These are phyloP conservation scores for Microcebus murinus DNA, from an alignment of 2,113 vertebrate genomes.

Conservation along the genomic window DNA sequence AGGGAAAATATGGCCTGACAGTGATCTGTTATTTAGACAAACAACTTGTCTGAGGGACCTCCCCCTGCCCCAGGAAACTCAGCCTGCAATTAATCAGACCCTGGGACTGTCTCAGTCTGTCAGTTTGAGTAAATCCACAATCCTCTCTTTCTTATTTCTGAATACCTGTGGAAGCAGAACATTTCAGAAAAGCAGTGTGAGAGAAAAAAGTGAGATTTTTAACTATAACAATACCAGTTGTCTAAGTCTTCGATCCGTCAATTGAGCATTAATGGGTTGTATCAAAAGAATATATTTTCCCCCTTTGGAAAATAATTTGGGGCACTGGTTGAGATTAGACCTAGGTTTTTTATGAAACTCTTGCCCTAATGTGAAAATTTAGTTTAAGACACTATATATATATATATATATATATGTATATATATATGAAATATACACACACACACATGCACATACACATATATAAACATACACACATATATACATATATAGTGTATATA, in stretches of 20 bases:
- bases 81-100: slow-evolving; percentile 70
- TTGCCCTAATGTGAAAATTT: not conserved
- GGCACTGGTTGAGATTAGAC: not conserved
- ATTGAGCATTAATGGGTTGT: not conserved
- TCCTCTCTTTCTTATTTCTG: not conserved
- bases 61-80: slow-evolving; percentile 42
- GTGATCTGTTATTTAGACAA: slow-evolving; percentile 72
- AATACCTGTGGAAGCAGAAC: not conserved
- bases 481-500: not conserved
- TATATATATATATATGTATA: no score
- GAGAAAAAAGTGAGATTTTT: not conserved
- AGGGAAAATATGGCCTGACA: slow-evolving; percentile 64
- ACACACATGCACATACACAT: not conserved
- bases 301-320: not conserved
- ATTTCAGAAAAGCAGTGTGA: not conserved
- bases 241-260: not conserved
- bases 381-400: not conserved
- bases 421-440: no score
- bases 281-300: not conserved
- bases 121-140: slow-evolving; percentile 55
- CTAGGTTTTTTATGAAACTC: not conserved
- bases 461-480: not conserved
- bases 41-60: slow-evolving; percentile 53
- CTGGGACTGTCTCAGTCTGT: slow-evolving; percentile 24
- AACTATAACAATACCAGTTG: not conserved